Percentiles rank a stretch among this genome's conserved stretches.
These are phyloP conservation scores for Lagorchestes hirsutus DNA, from an alignment of 2,797 vertebrate species.

Conservation along the genomic window DNA sequence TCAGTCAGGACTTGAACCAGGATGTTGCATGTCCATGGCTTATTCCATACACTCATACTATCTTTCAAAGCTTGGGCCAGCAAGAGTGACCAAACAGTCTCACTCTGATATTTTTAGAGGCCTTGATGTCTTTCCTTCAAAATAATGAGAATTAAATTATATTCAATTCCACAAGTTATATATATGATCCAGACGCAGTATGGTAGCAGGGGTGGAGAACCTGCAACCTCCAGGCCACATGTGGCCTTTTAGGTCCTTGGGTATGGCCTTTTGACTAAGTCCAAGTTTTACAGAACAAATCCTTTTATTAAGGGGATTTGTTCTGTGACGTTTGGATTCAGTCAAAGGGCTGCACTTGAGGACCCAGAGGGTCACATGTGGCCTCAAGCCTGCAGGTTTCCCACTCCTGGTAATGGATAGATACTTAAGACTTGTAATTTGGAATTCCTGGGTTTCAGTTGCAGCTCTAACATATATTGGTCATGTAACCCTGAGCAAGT, in stretches of 20 bases:
- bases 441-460: background rate
- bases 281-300: too few relatives aligned
- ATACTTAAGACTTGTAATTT: too few relatives aligned
- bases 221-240: too few relatives aligned
- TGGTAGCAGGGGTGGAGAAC: background rate
- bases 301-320: too few relatives aligned
- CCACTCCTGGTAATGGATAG: background rate
- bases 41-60: background rate
- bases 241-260: too few relatives aligned
- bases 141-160: background rate
- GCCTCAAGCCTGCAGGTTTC: too few relatives aligned
- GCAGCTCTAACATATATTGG: background rate
- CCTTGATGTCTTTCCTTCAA: background rate
- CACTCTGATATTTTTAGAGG: background rate
- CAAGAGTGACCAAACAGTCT: background rate
- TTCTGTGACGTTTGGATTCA: too few relatives aligned
- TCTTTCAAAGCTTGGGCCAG: background rate
- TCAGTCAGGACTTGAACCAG: background rate
- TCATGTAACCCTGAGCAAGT: background rate
- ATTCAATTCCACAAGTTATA: background rate
- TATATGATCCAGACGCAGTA: background rate
- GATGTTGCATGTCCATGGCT: background rate
- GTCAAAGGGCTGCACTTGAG: too few relatives aligned
- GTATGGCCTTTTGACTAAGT: too few relatives aligned
- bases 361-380: too few relatives aligned